These are phyloP conservation scores for Pardalotus punctatus DNA, from an alignment of 2,113 vertebrate genomes.

Conservation along the genomic window DNA sequence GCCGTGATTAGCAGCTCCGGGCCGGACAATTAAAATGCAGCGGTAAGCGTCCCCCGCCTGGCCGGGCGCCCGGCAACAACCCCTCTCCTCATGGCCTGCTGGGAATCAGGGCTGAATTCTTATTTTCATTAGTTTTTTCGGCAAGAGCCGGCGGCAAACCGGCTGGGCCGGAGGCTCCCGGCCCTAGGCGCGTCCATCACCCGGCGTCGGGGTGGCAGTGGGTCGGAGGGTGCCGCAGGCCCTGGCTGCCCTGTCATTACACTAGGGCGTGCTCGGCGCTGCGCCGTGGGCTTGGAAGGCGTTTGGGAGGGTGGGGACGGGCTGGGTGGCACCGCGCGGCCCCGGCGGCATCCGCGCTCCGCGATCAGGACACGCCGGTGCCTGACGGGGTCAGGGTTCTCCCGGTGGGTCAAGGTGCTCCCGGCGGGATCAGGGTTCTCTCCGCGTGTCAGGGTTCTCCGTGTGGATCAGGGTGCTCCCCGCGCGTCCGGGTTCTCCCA, in stretches of 20 bases:
- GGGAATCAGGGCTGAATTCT: neutral
- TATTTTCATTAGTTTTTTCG: neutral
- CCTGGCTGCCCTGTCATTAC: neutral
- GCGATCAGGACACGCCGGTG: neutral
- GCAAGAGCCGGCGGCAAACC: neutral
- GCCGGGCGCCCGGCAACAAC: neutral
- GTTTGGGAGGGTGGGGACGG: neutral
- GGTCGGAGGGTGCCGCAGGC: neutral
- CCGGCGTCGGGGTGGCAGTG: neutral
- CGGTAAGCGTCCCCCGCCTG: neutral
- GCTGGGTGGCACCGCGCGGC: neutral
- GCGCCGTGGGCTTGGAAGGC: neutral
- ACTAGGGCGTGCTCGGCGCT: neutral
- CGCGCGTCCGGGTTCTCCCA: neutral
- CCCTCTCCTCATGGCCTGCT: neutral
- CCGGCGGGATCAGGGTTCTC: neutral
- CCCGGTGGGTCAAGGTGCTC: neutral
- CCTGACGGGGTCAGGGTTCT: neutral
- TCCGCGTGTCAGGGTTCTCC: neutral
- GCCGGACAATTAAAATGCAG: constrained; percentile 43
- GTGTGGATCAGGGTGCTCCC: neutral
- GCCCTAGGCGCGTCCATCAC: neutral
- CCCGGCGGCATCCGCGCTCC: neutral
- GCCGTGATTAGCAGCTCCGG: neutral
- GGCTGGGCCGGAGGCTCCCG: neutral